Conservation (phyloP, 2,113 vertebrate genomes). For the Notarius quadriscutis region DNA sequence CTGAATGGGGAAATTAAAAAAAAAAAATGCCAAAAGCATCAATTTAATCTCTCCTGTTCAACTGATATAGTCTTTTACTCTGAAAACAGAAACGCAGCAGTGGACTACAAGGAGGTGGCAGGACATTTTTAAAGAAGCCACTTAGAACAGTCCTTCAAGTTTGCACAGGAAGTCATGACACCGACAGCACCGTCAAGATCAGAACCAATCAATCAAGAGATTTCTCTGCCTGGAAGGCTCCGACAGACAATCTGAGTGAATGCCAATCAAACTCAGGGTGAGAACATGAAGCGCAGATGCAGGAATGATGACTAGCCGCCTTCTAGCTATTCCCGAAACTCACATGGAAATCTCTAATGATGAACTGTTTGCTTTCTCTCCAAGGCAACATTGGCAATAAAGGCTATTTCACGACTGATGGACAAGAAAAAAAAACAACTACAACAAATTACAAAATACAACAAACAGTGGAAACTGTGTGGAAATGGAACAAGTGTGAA, state of each 20-base stretch:
- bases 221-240: background rate
- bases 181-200: background rate
- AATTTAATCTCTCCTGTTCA: background rate
- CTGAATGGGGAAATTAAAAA: background rate
- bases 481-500: background rate
- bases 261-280: background rate
- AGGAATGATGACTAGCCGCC: background rate
- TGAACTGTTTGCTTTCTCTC: background rate
- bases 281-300: background rate
- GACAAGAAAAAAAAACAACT: no score
- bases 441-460: background rate
- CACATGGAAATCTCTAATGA: slow-evolving; percentile 1
- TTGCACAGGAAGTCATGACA: background rate
- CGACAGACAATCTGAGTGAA: background rate
- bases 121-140: background rate
- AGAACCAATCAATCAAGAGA: slow-evolving; percentile 7
- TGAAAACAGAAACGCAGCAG: background rate
- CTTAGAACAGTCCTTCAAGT: background rate
- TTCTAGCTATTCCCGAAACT: background rate
- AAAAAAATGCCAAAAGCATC: background rate
- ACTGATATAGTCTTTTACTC: background rate
- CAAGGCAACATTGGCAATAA: background rate
- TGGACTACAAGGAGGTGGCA: background rate
- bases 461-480: background rate
- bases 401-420: background rate